Base-by-base conservation (phyloP, 2,113 vertebrate species). In the Egretta garzetta region DNA sequence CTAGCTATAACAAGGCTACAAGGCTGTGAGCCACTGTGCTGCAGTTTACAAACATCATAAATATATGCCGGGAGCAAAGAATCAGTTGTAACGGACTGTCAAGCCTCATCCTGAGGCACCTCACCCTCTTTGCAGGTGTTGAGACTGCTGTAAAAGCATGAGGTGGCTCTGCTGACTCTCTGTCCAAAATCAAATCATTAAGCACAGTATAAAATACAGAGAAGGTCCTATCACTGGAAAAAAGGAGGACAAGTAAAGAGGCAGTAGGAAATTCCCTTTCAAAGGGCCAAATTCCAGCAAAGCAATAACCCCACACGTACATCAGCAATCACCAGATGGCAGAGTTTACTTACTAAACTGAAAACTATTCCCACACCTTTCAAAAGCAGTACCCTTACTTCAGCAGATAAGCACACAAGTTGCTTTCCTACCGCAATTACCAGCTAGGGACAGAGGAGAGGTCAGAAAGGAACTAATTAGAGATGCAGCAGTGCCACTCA, bases 101-200 rank as follows among this genome's bases (percentile, higher is more conserved):
- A 53, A 39, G 50, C 22, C 50, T 79, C 0, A 0, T 43, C 60
- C 41, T 0, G 10, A 75, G n/a, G 47, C n/a, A 56, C 39, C 30
- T 73, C 2, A 0, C 12, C 24, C 3, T 12, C 49, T 50, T 16
- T 37, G 18, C 17, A 52, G 9, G 12, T 30, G 22, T 23, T 47
- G 59, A 70, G 67, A 13, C 30, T n/a, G 27, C 68, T 5, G 4
- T 15, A 35, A 77, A 53, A 64, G 26, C 17, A 23, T 0, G 5
- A 91, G 43, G 41, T 20, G 23, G 26, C 63, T 80, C 35, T 3
- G 1, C 15, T 50, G 33, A 4, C 30, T 49, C 72, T 30, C 8
- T 1, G 23, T 33, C 37, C 84, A 87, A 79, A 73, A 50, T 22
- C 14, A 21, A 37, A 37, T 26, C 14, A 45, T 10, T 8, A 53